Percentiles rank a stretch among this genome's conserved stretches.
Evolutionary conservation across 2,888 invertebrate genomes (phyloP).

Genomic region (Acleris cristana): DNA sequence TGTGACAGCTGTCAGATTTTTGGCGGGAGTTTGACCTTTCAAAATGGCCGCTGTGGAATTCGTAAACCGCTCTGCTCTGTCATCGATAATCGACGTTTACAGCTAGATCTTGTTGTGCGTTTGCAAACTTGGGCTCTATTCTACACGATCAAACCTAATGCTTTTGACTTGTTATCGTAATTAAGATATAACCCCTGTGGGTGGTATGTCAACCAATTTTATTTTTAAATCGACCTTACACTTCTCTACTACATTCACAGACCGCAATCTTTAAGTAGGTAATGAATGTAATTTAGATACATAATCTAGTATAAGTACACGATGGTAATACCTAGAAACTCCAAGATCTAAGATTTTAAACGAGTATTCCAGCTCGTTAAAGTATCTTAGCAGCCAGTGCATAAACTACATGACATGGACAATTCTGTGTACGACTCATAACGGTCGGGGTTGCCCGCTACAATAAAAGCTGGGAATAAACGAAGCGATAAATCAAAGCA

Average conservation of each 20-base stretch:
- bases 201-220: background rate
- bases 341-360: background rate
- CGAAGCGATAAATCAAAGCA: conserved; percentile 70
- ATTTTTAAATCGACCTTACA: too few species aligned
- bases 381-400: background rate
- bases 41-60: conserved; percentile 1
- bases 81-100: too few species aligned
- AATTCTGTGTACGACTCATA: conserved; percentile 41
- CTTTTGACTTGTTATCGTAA: too few species aligned
- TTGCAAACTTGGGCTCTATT: background rate
- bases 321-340: too few species aligned
- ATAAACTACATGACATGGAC: conserved; percentile 2
- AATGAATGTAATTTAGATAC: too few species aligned
- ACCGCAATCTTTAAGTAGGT: too few species aligned
- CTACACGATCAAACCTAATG: background rate
- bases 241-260: too few species aligned
- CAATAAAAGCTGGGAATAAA: conserved; percentile 65
- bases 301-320: too few species aligned
- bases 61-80: too few species aligned
- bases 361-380: background rate
- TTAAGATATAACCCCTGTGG: too few species aligned
- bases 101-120: too few species aligned
- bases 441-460: conserved; percentile 50
- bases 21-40: conserved; percentile 34
- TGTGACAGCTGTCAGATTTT: conserved; percentile 51